phyloP scores from a whole-genome alignment of 2,113 vertebrate genomes.

The Corythaixoides concolor region DNA sequence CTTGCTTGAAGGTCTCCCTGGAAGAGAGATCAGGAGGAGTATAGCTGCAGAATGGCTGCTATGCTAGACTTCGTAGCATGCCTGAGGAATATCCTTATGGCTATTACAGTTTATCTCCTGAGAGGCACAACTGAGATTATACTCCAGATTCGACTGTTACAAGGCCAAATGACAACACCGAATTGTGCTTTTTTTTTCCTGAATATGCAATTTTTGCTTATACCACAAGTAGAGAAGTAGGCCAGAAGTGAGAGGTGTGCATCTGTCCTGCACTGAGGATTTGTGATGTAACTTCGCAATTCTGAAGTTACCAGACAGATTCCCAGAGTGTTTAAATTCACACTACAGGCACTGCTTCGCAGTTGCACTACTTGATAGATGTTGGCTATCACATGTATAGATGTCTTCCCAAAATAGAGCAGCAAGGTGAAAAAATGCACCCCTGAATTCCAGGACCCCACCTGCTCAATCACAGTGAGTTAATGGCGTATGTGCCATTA shows the following conservation, averaged over 20 bases:
- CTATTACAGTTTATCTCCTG: not conserved
- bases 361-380: not conserved
- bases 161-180: not conserved
- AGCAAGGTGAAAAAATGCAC: not conserved
- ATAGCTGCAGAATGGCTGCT: not conserved
- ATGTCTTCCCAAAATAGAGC: not conserved
- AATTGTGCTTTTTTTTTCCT: not conserved
- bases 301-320: not conserved
- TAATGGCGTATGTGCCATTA: not conserved
- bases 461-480: not conserved
- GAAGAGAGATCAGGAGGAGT: not conserved
- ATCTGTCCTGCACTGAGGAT: not conserved
- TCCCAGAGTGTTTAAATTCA: not conserved
- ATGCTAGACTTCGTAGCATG: not conserved
- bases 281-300: not conserved
- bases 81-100: not conserved
- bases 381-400: not conserved
- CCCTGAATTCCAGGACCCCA: not conserved
- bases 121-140: not conserved
- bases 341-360: not conserved
- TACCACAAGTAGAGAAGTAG: not conserved
- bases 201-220: not conserved
- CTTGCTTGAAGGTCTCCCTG: not conserved
- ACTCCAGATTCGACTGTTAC: not conserved
- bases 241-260: not conserved